Conservation (phyloP, 2,113 vertebrate genomes). For the Labeo rohita region DNA sequence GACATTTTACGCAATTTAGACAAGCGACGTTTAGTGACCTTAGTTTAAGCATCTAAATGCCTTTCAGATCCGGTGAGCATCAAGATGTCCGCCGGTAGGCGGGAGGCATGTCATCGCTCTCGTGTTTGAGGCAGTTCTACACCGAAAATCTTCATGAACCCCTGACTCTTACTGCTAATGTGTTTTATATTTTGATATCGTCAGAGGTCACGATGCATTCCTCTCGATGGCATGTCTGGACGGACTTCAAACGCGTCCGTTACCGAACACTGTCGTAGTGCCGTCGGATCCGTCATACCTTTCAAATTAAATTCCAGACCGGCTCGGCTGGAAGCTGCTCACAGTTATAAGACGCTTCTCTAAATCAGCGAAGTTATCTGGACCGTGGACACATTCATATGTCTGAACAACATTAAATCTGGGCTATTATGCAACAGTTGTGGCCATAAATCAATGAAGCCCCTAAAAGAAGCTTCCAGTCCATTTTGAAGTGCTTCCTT, state of each 20-base stretch:
- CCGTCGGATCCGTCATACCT: constrained; percentile 33
- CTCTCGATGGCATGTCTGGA: constrained; percentile 38
- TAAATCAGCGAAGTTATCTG: constrained; percentile 39
- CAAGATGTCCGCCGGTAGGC: not conserved
- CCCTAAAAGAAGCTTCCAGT: constrained; percentile 8
- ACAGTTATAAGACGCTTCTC: constrained; percentile 15
- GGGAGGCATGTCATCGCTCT: not conserved
- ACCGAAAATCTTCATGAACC: not conserved
- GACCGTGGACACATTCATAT: constrained; percentile 28
- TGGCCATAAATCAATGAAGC: constrained; percentile 21
- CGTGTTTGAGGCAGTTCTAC: not conserved
- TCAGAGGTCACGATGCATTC: constrained; percentile 32
- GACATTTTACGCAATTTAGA: not conserved
- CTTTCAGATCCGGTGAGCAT: not conserved
- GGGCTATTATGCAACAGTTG: constrained; percentile 22
- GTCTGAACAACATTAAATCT: constrained; percentile 44
- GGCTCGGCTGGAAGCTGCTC: constrained; percentile 44
- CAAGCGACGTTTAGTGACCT: not conserved
- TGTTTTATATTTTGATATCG: constrained; percentile 49
- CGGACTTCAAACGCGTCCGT: constrained; percentile 55
- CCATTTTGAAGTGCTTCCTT: constrained; percentile 15
- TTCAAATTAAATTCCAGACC: constrained; percentile 48
- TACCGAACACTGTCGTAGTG: not conserved
- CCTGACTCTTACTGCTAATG: not conserved
- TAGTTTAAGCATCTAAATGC: not conserved